Percentiles rank a stretch among this genome's conserved stretches.
phyloP scores from a whole-genome alignment of 2,113 vertebrate genomes.

The Laticauda colubrina region DNA sequence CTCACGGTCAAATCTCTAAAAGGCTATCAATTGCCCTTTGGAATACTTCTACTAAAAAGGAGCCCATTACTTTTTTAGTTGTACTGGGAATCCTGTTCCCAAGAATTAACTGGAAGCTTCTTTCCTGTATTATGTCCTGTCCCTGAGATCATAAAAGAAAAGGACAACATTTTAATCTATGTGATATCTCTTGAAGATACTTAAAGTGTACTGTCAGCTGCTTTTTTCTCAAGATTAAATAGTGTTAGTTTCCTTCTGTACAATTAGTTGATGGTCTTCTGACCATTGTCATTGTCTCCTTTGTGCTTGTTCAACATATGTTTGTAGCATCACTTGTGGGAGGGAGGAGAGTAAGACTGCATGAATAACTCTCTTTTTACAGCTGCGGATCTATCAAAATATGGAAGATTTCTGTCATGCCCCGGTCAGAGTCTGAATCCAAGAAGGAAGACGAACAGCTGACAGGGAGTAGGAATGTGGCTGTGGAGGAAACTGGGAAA shows the following conservation, averaged over 20 bases:
- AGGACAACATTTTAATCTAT: not conserved
- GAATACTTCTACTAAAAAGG: not conserved
- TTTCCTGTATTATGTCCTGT: not conserved
- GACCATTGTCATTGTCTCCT: not conserved
- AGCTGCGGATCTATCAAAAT: not conserved
- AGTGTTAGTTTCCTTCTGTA: not conserved
- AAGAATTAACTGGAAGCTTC: not conserved
- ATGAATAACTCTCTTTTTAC: not conserved
- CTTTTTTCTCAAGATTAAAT: not conserved
- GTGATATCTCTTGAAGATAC: not conserved
- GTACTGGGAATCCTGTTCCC: not conserved
- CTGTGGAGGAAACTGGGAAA: no score
- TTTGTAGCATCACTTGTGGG: not conserved
- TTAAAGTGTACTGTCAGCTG: not conserved
- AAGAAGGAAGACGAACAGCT: no score
- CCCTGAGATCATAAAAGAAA: not conserved
- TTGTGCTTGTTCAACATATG: not conserved
- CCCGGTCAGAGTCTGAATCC: no score
- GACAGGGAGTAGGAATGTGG: no score
- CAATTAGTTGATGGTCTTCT: not conserved
- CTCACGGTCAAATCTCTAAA: not conserved
- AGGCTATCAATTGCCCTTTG: not conserved
- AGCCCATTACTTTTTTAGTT: not conserved
- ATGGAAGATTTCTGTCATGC: not conserved
- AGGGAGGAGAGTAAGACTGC: not conserved